Conservation (phyloP, 2,797 vertebrate species). For the Danio aesculapii region DNA sequence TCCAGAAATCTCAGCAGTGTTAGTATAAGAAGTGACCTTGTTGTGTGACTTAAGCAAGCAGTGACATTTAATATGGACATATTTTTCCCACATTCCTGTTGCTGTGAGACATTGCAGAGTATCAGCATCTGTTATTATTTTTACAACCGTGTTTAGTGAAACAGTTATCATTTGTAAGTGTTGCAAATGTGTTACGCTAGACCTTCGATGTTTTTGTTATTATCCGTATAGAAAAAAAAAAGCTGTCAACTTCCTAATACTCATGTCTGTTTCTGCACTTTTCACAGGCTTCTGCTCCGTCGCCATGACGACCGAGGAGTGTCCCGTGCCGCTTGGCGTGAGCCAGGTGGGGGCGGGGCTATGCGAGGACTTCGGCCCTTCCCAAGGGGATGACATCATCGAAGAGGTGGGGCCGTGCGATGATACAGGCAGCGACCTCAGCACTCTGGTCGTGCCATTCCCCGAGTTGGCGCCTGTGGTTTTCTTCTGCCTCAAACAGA, state of each 20-base stretch:
- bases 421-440: slow-evolving; percentile 79
- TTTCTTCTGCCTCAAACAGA: slow-evolving; percentile 98
- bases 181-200: no score
- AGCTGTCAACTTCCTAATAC: neutral
- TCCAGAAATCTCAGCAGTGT: neutral
- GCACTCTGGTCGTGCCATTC: slow-evolving; percentile 86
- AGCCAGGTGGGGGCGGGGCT: slow-evolving; percentile 75
- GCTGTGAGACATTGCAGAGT: slow-evolving; percentile 13
- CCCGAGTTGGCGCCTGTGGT: slow-evolving; percentile 95
- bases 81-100: neutral
- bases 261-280: neutral
- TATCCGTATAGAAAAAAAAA: neutral
- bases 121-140: neutral
- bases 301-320: slow-evolving; percentile 83
- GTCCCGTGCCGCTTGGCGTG: slow-evolving; percentile 78
- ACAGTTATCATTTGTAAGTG: neutral
- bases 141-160: neutral
- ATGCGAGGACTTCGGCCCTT: slow-evolving; percentile 74
- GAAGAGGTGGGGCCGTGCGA: slow-evolving; percentile 77
- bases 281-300: slow-evolving; percentile 69
- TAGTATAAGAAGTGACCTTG: neutral
- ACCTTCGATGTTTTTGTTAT: neutral
- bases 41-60: neutral
- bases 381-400: slow-evolving; percentile 78
- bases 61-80: neutral